Evolutionary conservation across 2,888 invertebrate species (phyloP).

Genomic region (Platypus cylindrus): DNA sequence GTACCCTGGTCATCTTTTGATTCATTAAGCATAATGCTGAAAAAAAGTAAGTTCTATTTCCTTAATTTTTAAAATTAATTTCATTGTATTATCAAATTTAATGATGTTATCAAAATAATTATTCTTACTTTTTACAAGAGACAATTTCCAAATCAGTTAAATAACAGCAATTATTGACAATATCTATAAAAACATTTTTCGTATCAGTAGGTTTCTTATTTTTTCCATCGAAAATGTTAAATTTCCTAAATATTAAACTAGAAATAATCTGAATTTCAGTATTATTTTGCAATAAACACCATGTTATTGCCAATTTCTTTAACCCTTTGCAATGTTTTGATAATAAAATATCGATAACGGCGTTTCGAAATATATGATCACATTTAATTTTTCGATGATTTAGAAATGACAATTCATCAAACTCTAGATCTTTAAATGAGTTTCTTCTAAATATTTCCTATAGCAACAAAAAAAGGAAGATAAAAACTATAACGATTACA

Average conservation of each 20-base stretch:
- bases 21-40: too few relatives aligned
- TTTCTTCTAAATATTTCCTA: conserved; percentile 11
- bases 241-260: conserved; percentile 15
- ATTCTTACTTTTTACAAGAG: conserved; percentile 13
- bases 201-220: conserved; percentile 12
- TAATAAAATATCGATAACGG: conserved; percentile 14
- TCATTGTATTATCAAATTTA: background rate
- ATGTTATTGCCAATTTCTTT: conserved; percentile 17
- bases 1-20: too few relatives aligned
- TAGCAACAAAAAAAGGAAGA: too few relatives aligned
- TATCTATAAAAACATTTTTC: conserved; percentile 14
- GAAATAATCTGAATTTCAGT: conserved; percentile 14
- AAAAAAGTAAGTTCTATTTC: too few relatives aligned
- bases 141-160: conserved; percentile 14
- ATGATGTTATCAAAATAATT: background rate
- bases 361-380: conserved; percentile 12
- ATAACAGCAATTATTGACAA: conserved; percentile 14
- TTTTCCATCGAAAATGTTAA: conserved; percentile 15
- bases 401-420: conserved; percentile 13
- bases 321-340: conserved; percentile 18
- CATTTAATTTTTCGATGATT: conserved; percentile 13
- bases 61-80: too few relatives aligned
- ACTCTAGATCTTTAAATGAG: conserved; percentile 13
- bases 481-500: too few relatives aligned
- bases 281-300: conserved; percentile 20